Conservation (phyloP, 2,113 vertebrate genomes). For the Neotragus moschatus region DNA sequence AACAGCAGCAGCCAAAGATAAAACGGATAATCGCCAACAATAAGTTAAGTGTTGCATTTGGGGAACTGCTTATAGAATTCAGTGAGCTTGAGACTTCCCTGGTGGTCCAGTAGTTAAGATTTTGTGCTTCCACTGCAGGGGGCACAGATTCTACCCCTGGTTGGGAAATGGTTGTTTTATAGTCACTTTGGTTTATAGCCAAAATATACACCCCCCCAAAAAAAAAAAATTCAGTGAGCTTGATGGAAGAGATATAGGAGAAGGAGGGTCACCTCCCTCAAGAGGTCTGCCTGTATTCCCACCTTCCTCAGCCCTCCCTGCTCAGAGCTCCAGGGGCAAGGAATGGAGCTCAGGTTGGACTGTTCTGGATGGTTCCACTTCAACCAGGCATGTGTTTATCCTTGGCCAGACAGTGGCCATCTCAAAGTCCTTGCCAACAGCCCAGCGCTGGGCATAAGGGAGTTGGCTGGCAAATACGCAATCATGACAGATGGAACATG, state of each 20-base stretch:
- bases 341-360: neutral
- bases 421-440: neutral
- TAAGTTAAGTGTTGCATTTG: neutral
- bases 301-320: neutral
- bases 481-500: neutral
- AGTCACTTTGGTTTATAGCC: neutral
- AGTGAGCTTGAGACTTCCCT: neutral
- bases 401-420: neutral
- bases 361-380: neutral
- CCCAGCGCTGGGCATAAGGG: neutral
- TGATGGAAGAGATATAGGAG: neutral
- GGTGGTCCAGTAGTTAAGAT: neutral
- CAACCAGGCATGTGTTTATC: neutral
- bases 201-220: neutral
- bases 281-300: neutral
- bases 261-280: neutral
- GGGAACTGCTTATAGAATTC: neutral
- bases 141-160: neutral
- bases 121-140: neutral
- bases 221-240: neutral
- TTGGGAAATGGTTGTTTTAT: neutral
- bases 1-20: neutral
- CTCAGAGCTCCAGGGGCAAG: neutral
- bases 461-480: neutral
- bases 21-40: rapidly evolving